Percentiles rank a stretch among this genome's conserved stretches.
Evolutionary conservation across 2,888 invertebrate species (phyloP).

Genomic region (Macrophya annulata): DNA sequence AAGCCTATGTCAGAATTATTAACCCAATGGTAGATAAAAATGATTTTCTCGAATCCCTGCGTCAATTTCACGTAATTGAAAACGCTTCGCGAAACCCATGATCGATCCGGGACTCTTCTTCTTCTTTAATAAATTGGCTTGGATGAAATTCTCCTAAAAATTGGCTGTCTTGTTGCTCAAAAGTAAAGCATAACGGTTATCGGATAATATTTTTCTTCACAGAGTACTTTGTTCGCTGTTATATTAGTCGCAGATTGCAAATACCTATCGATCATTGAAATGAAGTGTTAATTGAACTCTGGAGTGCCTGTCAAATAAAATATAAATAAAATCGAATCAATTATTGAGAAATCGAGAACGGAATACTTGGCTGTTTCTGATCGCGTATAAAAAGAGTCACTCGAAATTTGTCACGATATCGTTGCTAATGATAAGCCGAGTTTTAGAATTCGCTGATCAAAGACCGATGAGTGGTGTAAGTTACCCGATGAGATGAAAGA

Average conservation of each 20-base stretch:
- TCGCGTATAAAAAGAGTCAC: neutral
- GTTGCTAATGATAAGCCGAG: neutral
- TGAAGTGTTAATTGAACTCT: neutral
- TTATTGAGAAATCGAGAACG: neutral
- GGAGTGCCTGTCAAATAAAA: neutral
- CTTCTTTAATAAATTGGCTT: neutral
- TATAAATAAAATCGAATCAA: neutral
- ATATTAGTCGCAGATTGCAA: neutral
- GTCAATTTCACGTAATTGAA: neutral
- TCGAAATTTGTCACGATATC: neutral
- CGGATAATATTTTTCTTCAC: neutral
- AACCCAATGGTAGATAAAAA: neutral
- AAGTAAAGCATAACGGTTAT: neutral
- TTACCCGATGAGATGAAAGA: neutral
- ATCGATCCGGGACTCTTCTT: neutral
- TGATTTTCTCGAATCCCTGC: neutral
- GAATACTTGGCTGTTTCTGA: neutral
- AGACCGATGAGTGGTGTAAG: neutral
- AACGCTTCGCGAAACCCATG: too few species aligned
- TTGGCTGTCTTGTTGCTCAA: neutral
- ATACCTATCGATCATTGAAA: neutral
- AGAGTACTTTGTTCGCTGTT: neutral
- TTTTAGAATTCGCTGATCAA: slow-evolving; percentile 16
- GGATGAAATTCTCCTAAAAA: neutral
- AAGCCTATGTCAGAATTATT: neutral